phyloP scores from a whole-genome alignment of 2,113 vertebrate genomes.

The Erythrocercus mccallii region DNA sequence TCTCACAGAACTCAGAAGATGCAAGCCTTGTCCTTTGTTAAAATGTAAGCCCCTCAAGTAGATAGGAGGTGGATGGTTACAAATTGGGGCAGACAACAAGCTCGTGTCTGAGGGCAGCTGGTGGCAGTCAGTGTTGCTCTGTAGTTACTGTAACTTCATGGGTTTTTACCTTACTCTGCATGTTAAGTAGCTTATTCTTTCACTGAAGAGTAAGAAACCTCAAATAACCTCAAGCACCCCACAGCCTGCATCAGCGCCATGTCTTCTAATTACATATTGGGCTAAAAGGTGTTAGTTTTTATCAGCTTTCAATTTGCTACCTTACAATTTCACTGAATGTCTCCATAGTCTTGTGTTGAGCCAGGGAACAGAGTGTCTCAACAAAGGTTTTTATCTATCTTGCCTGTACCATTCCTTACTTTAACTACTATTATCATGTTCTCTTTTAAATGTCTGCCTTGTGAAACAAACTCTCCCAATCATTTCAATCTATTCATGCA shows the following conservation, averaged over 20 bases:
- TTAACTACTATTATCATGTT: neutral
- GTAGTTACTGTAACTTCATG: neutral
- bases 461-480: neutral
- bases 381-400: neutral
- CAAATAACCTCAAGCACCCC: neutral
- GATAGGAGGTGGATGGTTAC: neutral
- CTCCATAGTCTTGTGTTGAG: neutral
- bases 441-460: neutral
- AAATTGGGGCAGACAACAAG: accelerated
- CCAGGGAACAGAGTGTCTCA: neutral
- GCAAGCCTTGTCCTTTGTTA: neutral
- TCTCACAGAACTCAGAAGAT: neutral
- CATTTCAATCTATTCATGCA: neutral
- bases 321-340: neutral
- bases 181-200: neutral
- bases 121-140: neutral
- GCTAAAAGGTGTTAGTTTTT: neutral
- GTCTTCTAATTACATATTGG: neutral
- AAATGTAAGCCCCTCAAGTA: neutral
- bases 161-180: neutral
- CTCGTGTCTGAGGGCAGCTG: accelerated
- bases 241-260: neutral
- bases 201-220: neutral
- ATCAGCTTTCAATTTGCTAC: neutral
- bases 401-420: neutral